Conservation (phyloP, 2,888 invertebrate species). For the Lymantria dispar region DNA sequence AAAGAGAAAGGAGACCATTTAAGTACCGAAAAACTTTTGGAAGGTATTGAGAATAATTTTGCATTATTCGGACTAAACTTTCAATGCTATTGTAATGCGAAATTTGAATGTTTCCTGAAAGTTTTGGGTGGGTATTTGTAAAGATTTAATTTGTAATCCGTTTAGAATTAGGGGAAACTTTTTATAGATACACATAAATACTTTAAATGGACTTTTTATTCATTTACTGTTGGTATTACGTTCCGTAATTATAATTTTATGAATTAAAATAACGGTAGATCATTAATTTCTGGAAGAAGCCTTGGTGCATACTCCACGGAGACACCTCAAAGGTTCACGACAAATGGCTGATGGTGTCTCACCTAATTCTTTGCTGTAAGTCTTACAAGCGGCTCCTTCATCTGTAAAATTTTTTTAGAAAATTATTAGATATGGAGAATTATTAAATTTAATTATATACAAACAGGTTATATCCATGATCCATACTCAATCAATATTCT, state of each 20-base stretch:
- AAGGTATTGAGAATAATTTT: background rate
- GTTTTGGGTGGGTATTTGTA: background rate
- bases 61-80: background rate
- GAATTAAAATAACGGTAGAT: background rate
- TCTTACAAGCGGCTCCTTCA: slow-evolving; percentile 60
- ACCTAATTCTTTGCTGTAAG: slow-evolving; percentile 69
- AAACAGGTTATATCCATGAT: too few species aligned
- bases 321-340: slow-evolving; percentile 56
- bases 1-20: too few species aligned
- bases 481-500: too few species aligned
- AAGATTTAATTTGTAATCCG: background rate
- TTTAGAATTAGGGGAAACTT: background rate
- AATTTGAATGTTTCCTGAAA: background rate
- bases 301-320: slow-evolving; percentile 55
- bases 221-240: background rate
- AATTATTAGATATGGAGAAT: too few species aligned
- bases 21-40: background rate
- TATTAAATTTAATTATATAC: too few species aligned
- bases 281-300: slow-evolving; percentile 42
- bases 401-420: slow-evolving; percentile 40
- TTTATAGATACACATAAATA: background rate
- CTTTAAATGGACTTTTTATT: background rate
- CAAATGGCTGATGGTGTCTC: slow-evolving; percentile 72
- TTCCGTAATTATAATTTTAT: background rate
- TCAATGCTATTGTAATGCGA: background rate